phyloP scores from a whole-genome alignment of 2,113 vertebrate genomes.

The Phylloscopus trochiloides region DNA sequence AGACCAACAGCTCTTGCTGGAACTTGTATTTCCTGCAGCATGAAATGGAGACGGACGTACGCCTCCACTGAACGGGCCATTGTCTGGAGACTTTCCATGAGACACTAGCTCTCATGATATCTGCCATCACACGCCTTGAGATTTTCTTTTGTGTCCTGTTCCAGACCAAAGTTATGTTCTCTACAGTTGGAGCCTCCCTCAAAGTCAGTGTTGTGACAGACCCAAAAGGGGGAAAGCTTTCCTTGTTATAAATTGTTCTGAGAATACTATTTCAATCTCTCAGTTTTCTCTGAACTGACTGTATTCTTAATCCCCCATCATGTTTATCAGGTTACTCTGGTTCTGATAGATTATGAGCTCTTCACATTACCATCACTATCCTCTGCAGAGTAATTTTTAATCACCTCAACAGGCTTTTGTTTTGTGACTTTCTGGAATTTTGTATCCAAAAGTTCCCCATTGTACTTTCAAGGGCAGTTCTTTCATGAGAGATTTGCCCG shows the following conservation, averaged over 20 bases:
- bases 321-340: background rate
- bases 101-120: background rate
- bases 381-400: background rate
- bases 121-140: background rate
- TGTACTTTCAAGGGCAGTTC: background rate
- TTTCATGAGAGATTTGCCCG: background rate
- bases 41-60: fast-evolving
- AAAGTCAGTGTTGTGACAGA: background rate
- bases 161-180: background rate
- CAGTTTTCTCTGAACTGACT: background rate
- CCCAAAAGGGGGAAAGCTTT: background rate
- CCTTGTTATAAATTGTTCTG: background rate
- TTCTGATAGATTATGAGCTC: background rate
- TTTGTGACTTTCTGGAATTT: background rate
- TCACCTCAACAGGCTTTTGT: background rate
- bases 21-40: background rate
- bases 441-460: background rate
- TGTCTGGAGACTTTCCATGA: background rate
- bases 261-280: background rate
- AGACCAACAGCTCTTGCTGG: background rate
- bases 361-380: background rate
- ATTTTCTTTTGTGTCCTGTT: background rate
- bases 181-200: background rate
- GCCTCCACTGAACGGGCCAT: background rate
- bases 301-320: background rate